These are phyloP conservation scores for Polydesmus complanatus DNA, from an alignment of 2,888 invertebrate species.

Conservation along the genomic window DNA sequence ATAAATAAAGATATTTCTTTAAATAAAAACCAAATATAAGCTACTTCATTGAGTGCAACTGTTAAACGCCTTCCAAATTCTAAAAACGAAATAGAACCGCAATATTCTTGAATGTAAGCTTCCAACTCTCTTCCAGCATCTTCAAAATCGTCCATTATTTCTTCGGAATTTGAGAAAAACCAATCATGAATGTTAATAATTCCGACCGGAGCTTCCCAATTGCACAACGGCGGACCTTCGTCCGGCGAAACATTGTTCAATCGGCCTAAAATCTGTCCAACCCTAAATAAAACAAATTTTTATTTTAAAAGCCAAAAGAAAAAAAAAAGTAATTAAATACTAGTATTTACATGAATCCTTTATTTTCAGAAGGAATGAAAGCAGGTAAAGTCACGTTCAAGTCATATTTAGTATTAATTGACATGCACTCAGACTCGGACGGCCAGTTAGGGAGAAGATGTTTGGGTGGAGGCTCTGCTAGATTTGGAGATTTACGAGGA, in stretches of 20 bases:
- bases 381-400: conserved; percentile 31
- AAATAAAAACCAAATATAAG: background rate
- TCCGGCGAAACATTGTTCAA: background rate
- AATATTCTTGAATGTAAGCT: conserved; percentile 15
- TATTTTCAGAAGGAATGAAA: conserved; percentile 61
- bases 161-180: conserved; percentile 7
- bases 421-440: conserved; percentile 30
- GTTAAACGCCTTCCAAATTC: conserved; percentile 66
- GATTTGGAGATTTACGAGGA: conserved; percentile 27
- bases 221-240: background rate
- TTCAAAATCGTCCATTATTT: background rate
- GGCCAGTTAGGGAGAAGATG: conserved; percentile 40
- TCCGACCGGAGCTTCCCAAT: background rate
- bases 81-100: conserved; percentile 33
- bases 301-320: background rate
- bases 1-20: conserved; percentile 9
- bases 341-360: conserved; percentile 52
- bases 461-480: conserved; percentile 44
- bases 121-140: background rate
- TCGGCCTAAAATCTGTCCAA: conserved; percentile 4
- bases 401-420: conserved; percentile 20
- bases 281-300: conserved; percentile 2
- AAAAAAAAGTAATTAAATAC: conserved; percentile 31
- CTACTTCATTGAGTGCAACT: conserved; percentile 51
- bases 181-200: conserved; percentile 2